phyloP scores from a whole-genome alignment of 2,888 invertebrate species.

The Atherix ibis region DNA sequence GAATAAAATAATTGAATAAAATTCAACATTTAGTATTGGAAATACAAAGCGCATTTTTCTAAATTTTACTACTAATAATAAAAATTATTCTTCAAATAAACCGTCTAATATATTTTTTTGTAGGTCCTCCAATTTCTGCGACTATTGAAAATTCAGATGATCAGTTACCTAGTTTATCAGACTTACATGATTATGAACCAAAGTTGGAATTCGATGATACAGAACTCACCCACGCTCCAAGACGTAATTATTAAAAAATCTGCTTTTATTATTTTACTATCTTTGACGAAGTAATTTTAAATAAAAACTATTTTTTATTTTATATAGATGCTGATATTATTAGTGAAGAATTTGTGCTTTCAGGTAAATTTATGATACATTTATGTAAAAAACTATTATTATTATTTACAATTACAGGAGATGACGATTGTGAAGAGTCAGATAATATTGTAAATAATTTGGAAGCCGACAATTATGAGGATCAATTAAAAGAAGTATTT shows the following conservation, averaged over 20 bases:
- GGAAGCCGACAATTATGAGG: conserved; percentile 15
- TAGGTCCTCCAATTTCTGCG: conserved; percentile 29
- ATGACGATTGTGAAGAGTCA: conserved; percentile 22
- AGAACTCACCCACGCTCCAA: conserved; percentile 44
- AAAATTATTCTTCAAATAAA: too few species aligned
- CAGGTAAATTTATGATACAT: conserved; percentile 18
- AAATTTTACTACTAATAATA: too few species aligned
- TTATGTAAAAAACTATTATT: not conserved
- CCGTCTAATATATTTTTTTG: too few species aligned
- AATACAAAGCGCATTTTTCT: too few species aligned
- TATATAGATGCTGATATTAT: conserved; percentile 19
- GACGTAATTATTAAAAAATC: conserved; percentile 1
- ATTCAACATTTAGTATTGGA: too few species aligned
- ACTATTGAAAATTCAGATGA: conserved; percentile 47
- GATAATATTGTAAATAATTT: conserved; percentile 8
- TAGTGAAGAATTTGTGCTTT: conserved; percentile 27
- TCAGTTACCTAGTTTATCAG: conserved; percentile 72
- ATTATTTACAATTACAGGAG: conserved; percentile 11
- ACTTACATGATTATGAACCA: conserved; percentile 87
- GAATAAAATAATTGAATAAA: too few species aligned
- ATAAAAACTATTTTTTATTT: conserved; percentile 38
- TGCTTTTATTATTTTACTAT: conserved; percentile 3
- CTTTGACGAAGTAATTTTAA: too few species aligned
- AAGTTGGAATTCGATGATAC: conserved; percentile 94
- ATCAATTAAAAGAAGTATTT: conserved; percentile 26